Conservation (phyloP, 2,113 vertebrate species). For the crab-eating macaque (Macaca fascicularis) region T2T-MFA8v1.1 NC_088376.1:57486001-57486500, state of each 20-base stretch:
- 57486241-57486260: not conserved
- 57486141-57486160: not conserved
- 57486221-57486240: not conserved
- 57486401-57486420: not conserved
- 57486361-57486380: not conserved
- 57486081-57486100: not conserved
- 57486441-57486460: not conserved
- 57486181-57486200: not conserved
- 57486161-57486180: not conserved
- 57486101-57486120: not conserved
- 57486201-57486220: not conserved
- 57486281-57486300: not conserved
- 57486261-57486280: not conserved
- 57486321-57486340: not conserved
- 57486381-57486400: not conserved
- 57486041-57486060: not conserved
- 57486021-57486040: not conserved
- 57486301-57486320: not conserved
- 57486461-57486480: not conserved
- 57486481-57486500: not conserved
- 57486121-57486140: not conserved
- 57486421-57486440: not conserved
- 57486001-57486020: not conserved
- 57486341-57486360: not conserved
- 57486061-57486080: not conserved